Evolutionary conservation across 2,797 vertebrate species (phyloP), one percentile per base, ranked within the genome.

Genomic region (Otus scops): DNA sequence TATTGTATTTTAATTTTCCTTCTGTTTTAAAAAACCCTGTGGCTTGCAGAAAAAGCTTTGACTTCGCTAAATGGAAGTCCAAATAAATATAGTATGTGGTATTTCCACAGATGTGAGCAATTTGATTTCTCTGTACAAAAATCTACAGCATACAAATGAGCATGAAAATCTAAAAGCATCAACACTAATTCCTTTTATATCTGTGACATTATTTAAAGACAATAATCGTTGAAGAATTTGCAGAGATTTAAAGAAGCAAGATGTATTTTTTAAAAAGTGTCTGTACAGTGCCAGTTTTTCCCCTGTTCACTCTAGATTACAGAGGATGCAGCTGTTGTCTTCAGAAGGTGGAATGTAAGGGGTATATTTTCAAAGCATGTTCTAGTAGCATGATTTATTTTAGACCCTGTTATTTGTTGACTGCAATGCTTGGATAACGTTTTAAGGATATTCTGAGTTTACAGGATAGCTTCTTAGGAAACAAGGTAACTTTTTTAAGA

Each of bases 131-230:
- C 91, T 93, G 65, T 87, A 85, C 48, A 92, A 93, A 97, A 96
- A 93, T 77, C 43, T 69, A 86, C 73, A 95, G 63, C 80, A 32
- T 92, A 91, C 30, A 97, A 97, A 97, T 91, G 57, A 94, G 91
- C 85, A 91, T 97, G 92, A 97, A 97, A 77, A 95, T 94, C 92
- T 94, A 82, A 93, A 97, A 96, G 32, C 92, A 85, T 97, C 80
- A 8, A 75, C 47, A 78, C 23, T 97, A 97, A 97, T 92, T 95
- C 54, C 45, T 96, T 89, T 95, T 93, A 88, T 95, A 96, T 74
- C 92, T 97, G 89, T 96, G 92, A 96, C 93, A 94, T 91, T 93
- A 94, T 97, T 94, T 97, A 97, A 97, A 74, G 89, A 87, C 48
- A 96, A 82, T 53, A 93, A 96, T 90, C 43, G 38, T 60, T 88